Evolutionary conservation across 1,140 invertebrate genomes (phyloP), one percentile per base, ranked within the genome.

Genomic region (Lepidurus couesii): DNA sequence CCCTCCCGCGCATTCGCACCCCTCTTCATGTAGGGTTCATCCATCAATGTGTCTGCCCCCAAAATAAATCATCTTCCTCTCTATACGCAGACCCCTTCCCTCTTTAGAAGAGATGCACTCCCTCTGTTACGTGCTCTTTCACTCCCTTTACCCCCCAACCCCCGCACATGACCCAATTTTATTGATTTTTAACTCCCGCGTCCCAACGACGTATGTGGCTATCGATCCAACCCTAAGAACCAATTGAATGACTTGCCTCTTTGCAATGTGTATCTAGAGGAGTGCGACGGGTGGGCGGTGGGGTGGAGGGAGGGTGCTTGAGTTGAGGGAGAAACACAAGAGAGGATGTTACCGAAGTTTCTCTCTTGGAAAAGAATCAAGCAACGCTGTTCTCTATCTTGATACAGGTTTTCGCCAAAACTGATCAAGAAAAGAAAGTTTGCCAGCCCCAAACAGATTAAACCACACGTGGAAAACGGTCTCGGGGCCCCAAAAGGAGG

Each of bases 241-340:
- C 53, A 65, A 65, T 65, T 65, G 53, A 65, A 65, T 65, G 53
- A 65, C 53, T 65, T 65, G 53, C 53, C 53, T 65, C 53, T 65
- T 65, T 65, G 53, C 53, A n/a, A 13, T 65, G n/a, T 65, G 53
- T 65, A 65, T 65, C 53, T 65, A 16, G 53, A n/a, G 13, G 21
- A 13, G 53, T 34, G 0, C 34, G 34, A 4, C 2, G 4, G 34
- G 34, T 34, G 34, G 34, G 34, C 3, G 34, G 34, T 34, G 53
- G 53, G 53, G 53, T 65, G 53, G 53, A n/a, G 53, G 53, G 21
- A 65, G 34, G 34, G 34, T 34, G 34, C 34, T 34, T 3, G 34
- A 34, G 34, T 34, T 34, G 34, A 34, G 34, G 34, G 34, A 4
- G 34, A 34, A 34, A 34, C 34, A 34, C 34, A 4, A 34, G 34